Conservation (phyloP, 2,113 vertebrate genomes). For the Hucho hucho region DNA sequence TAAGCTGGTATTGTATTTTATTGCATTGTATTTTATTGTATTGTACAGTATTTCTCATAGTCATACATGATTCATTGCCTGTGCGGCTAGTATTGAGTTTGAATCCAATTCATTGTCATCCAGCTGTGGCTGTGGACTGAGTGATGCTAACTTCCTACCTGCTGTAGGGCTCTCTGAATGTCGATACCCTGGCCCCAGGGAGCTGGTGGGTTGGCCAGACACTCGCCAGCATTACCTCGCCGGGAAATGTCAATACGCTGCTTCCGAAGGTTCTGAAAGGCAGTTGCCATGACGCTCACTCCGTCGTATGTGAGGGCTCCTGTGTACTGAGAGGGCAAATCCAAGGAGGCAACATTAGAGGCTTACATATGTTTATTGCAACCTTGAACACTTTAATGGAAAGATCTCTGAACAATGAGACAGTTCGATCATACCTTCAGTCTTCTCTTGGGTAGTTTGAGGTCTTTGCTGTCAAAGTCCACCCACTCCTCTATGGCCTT, state of each 20-base stretch:
- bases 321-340: conserved; percentile 81
- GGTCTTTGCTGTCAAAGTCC: conserved; percentile 88
- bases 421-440: conserved; percentile 76
- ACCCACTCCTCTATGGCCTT: conserved; percentile 90
- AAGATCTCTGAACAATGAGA: background rate
- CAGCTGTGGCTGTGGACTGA: background rate
- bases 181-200: conserved; percentile 98
- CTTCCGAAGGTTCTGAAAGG: conserved; percentile 90
- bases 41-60: no score
- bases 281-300: conserved; percentile 90
- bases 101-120: no score
- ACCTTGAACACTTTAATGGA: background rate
- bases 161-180: conserved; percentile 95
- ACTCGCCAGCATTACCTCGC: conserved; percentile 93
- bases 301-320: conserved; percentile 95
- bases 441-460: conserved; percentile 84
- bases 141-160: conserved; percentile 71
- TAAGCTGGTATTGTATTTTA: no score
- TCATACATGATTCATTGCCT: no score
- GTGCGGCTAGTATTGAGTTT: no score
- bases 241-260: conserved; percentile 96
- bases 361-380: background rate
- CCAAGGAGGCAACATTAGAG: background rate
- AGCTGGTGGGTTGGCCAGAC: conserved; percentile 93
- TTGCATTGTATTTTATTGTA: no score